phyloP scores from a whole-genome alignment of 2,113 vertebrate genomes.

The Agelaius tricolor region DNA sequence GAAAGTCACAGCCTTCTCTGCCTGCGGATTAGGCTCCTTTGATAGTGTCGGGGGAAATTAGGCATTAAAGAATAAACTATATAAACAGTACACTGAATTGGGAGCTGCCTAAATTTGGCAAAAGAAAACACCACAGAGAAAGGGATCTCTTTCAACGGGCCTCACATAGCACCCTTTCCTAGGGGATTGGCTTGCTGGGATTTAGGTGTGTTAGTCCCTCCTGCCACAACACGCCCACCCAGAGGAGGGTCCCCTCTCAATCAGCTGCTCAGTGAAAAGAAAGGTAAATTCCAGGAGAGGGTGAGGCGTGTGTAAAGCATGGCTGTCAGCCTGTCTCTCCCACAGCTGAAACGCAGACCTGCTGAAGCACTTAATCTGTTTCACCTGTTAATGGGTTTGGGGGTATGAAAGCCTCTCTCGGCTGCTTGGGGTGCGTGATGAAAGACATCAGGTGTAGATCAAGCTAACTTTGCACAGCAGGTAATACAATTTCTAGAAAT shows the following conservation, averaged over 20 bases:
- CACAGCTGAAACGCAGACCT: not conserved
- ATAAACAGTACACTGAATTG: not conserved
- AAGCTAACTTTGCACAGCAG: slow-evolving; percentile 41
- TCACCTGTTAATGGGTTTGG: not conserved
- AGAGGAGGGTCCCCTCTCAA: not conserved
- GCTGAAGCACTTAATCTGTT: not conserved
- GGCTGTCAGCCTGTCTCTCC: not conserved
- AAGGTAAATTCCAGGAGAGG: not conserved
- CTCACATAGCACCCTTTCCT: not conserved
- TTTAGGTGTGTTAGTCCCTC: not conserved
- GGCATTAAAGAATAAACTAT: not conserved
- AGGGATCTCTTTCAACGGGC: not conserved
- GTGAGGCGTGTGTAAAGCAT: rapidly evolving
- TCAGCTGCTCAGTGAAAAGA: not conserved
- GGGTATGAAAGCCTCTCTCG: not conserved
- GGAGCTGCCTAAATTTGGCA: not conserved
- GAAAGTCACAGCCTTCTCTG: not conserved
- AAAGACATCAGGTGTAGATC: not conserved
- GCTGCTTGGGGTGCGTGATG: not conserved
- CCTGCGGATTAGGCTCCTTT: not conserved
- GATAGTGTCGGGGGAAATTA: not conserved
- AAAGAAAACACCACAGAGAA: not conserved
- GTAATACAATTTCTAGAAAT: slow-evolving; percentile 27
- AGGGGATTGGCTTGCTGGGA: rapidly evolving
- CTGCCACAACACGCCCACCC: not conserved